These are phyloP conservation scores for Sylvia borin DNA, from an alignment of 2,797 vertebrate species.

Conservation along the genomic window DNA sequence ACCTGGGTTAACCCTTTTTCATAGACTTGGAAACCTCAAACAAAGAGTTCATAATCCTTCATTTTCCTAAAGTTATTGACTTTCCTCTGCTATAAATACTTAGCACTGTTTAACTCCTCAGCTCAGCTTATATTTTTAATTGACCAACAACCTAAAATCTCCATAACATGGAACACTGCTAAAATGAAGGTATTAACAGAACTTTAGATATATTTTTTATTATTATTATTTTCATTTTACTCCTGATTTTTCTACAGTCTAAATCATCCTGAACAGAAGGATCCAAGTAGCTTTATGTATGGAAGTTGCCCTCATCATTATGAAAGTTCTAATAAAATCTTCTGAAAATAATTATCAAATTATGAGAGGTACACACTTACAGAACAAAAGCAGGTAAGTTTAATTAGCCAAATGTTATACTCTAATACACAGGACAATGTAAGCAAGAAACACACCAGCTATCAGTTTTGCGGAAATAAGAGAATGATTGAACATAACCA, in stretches of 20 bases:
- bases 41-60: background rate
- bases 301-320: background rate
- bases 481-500: background rate
- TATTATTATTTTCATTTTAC: background rate
- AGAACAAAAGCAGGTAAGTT: background rate
- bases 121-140: background rate
- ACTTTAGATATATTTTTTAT: background rate
- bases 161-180: background rate
- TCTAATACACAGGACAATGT: background rate
- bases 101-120: background rate
- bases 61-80: background rate
- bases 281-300: background rate
- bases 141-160: background rate
- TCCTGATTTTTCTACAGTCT: background rate
- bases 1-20: background rate
- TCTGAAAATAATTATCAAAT: background rate
- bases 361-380: background rate
- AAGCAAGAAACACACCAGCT: background rate
- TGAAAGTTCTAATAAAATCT: background rate
- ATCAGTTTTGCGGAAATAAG: background rate
- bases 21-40: background rate
- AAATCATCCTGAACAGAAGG: background rate
- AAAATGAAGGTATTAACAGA: background rate
- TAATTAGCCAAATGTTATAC: background rate
- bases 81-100: background rate